Evolutionary conservation across 2,113 vertebrate genomes (phyloP).

Genomic region (Okapia johnstoni): DNA sequence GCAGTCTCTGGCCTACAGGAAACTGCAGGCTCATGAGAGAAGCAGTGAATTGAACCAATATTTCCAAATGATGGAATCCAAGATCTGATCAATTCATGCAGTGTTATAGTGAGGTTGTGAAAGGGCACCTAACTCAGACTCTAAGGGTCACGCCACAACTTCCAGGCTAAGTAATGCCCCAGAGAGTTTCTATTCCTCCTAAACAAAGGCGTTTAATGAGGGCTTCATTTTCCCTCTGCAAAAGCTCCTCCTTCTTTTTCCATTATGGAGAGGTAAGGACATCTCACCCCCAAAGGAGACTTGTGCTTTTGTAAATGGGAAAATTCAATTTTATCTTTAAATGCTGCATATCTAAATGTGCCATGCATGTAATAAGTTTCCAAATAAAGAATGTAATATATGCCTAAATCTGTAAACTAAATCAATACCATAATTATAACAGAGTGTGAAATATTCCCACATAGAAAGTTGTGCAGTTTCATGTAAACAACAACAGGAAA

Average conservation of each 20-base stretch:
- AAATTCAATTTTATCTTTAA: neutral
- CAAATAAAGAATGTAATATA: neutral
- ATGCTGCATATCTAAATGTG: neutral
- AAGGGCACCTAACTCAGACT: neutral
- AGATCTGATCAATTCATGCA: neutral
- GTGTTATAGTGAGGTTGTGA: neutral
- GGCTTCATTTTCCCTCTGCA: neutral
- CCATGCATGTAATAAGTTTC: neutral
- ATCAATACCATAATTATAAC: neutral
- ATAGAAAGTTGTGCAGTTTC: neutral
- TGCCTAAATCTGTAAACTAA: neutral
- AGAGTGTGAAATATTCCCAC: neutral
- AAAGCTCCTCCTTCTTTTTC: neutral
- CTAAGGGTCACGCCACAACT: neutral
- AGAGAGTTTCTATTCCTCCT: neutral
- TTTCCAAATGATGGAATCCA: neutral
- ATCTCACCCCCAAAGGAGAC: neutral
- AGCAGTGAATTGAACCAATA: neutral
- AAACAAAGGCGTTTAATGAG: neutral
- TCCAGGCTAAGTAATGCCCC: neutral
- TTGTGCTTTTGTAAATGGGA: neutral
- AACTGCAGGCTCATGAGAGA: neutral
- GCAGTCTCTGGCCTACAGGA: neutral
- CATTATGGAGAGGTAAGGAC: neutral
- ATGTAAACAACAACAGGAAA: constrained; percentile 12